Percentiles rank a stretch among this genome's conserved stretches.
Conservation (phyloP, 2,797 vertebrate genomes). For the Nothura maculosa region DNA sequence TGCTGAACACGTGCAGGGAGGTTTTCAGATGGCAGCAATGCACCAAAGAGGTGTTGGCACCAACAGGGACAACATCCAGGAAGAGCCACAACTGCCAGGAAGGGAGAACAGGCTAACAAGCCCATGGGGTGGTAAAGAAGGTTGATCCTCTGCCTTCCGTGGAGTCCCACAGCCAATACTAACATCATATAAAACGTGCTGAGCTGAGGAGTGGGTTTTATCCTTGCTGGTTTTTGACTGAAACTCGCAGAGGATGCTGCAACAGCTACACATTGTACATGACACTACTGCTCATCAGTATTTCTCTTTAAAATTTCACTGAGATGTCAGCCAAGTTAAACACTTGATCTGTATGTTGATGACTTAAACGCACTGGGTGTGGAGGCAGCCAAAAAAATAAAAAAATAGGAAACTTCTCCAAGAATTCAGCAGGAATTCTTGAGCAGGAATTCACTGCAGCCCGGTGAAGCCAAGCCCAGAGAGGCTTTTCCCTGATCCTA, state of each 20-base stretch:
- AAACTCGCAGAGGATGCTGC: not conserved
- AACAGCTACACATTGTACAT: not conserved
- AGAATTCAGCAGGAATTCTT: not conserved
- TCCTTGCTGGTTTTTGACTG: not conserved
- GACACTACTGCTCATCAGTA: not conserved
- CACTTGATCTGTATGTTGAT: not conserved
- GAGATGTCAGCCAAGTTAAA: accelerated
- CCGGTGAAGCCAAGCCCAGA: not conserved
- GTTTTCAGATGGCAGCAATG: constrained; percentile 12
- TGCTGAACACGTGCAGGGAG: constrained; percentile 38
- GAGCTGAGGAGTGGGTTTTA: not conserved
- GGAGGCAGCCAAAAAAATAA: not conserved
- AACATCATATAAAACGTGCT: not conserved
- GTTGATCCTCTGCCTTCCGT: not conserved
- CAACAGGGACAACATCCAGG: constrained; percentile 1
- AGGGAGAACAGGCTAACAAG: not conserved
- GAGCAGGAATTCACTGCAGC: not conserved
- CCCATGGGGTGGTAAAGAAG: not conserved
- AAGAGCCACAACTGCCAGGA: not conserved
- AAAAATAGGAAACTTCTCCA: not conserved
- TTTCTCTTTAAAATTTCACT: not conserved
- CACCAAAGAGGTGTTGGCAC: not conserved
- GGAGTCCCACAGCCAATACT: not conserved
- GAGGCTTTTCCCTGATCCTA: not conserved
- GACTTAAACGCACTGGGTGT: not conserved